phyloP scores from a whole-genome alignment of 2,113 vertebrate species.

The Labrus mixtus region DNA sequence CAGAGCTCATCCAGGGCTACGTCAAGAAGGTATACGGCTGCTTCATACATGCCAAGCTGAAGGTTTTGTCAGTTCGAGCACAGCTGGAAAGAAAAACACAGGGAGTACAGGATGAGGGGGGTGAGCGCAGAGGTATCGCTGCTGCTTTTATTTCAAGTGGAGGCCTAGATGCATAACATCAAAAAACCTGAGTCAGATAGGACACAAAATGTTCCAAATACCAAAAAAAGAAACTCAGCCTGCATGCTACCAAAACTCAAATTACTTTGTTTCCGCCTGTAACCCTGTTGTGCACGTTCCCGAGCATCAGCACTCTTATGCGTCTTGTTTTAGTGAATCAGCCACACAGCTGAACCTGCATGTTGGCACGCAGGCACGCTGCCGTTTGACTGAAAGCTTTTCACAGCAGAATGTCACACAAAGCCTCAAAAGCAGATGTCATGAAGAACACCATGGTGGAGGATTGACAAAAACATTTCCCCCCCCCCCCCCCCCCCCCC shows the following conservation, averaged over 20 bases:
- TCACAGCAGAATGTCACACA: slow-evolving; percentile 36
- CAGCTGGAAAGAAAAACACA: slow-evolving; percentile 21
- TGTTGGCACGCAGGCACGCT: slow-evolving; percentile 3
- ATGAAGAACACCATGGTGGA: background rate
- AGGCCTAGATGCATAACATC: background rate
- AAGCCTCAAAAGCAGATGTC: background rate
- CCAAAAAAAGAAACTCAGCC: background rate
- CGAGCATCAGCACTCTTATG: slow-evolving; percentile 3
- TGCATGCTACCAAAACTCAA: background rate
- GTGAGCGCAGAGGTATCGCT: background rate
- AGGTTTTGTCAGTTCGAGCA: slow-evolving; percentile 27
- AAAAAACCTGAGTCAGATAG: background rate
- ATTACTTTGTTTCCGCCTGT: slow-evolving; percentile 5
- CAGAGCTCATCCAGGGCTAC: slow-evolving; percentile 93
- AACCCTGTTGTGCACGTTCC: background rate
- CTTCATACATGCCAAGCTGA: slow-evolving; percentile 19
- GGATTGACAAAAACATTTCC: slow-evolving; percentile 6
- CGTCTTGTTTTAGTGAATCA: slow-evolving; percentile 6
- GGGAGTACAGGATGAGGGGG: background rate
- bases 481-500: background rate
- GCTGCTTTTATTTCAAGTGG: background rate
- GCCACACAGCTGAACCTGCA: background rate
- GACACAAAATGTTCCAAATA: background rate
- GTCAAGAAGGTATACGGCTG: slow-evolving; percentile 92
- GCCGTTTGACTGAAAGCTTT: slow-evolving; percentile 29